Conservation (phyloP, 2,888 invertebrate species). For the Drosophila anomalipes region DNA sequence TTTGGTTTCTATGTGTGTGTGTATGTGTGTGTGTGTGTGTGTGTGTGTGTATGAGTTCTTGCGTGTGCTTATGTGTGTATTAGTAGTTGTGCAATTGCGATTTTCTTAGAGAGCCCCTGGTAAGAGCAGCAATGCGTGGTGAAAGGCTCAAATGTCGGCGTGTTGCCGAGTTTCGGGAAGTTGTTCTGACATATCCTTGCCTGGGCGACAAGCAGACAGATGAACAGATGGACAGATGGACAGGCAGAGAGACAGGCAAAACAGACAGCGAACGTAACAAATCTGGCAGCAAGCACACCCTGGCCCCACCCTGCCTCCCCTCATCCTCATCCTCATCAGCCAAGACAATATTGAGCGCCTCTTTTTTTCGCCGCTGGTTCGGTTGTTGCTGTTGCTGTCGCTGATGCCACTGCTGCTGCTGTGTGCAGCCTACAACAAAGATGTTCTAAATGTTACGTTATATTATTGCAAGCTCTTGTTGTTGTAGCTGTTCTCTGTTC, state of each 20-base stretch:
- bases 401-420: conserved; percentile 22
- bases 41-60: neutral
- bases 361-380: conserved; percentile 22
- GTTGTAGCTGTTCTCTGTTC: conserved; percentile 27
- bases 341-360: conserved; percentile 26
- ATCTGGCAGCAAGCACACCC: conserved; percentile 38
- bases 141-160: conserved; percentile 43
- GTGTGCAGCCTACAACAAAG: conserved; percentile 54
- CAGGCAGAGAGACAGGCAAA: conserved; percentile 22
- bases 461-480: conserved; percentile 48
- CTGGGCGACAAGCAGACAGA: conserved; percentile 41
- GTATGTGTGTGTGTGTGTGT: neutral
- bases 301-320: conserved; percentile 12
- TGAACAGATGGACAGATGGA: conserved; percentile 17
- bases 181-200: conserved; percentile 64
- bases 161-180: conserved; percentile 50
- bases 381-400: conserved; percentile 1
- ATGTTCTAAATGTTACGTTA: conserved; percentile 78
- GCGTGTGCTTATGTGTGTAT: neutral
- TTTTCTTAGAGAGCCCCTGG: conserved; percentile 5
- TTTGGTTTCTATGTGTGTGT: neutral
- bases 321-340: conserved; percentile 16
- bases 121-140: conserved; percentile 42
- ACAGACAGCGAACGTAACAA: conserved; percentile 54
- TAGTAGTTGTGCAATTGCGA: neutral